These are phyloP conservation scores for Adelognathus sp. DNA, from an alignment of 2,888 invertebrate species.

Conservation along the genomic window DNA sequence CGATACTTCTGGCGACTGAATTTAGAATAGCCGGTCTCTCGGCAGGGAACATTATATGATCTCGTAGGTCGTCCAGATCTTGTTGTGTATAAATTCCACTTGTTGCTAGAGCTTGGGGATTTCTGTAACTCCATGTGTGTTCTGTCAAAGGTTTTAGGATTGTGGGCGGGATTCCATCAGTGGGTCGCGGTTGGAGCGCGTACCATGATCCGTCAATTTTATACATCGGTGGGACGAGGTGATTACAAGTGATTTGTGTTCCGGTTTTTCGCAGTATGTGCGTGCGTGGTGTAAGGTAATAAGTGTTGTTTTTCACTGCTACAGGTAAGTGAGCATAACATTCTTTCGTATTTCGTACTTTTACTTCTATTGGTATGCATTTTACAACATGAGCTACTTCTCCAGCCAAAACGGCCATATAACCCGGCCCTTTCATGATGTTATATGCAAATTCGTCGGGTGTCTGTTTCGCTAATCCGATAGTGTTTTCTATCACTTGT, in stretches of 20 bases:
- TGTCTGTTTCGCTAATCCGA: not conserved
- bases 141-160: not conserved
- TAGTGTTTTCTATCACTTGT: not conserved
- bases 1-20: not conserved
- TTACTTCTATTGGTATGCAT: conserved; percentile 52
- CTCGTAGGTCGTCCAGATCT: not conserved
- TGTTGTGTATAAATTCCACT: not conserved
- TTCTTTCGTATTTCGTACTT: conserved; percentile 38
- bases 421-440: conserved; percentile 59
- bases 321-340: conserved; percentile 63
- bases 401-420: conserved; percentile 58
- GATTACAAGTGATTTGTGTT: conserved; percentile 52
- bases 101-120: not conserved
- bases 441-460: not conserved
- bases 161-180: not conserved
- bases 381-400: conserved; percentile 63
- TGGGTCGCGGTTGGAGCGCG: not conserved
- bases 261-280: conserved; percentile 50
- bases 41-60: conserved; percentile 30
- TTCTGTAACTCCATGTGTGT: conserved; percentile 10
- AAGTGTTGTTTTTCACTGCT: conserved; percentile 45
- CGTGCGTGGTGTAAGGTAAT: conserved; percentile 56
- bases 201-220: conserved; percentile 34
- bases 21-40: conserved; percentile 41
- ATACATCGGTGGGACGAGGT: conserved; percentile 54